A percentile compares a stretch with the other conserved stretches of the same genome.
Evolutionary conservation across 2,113 vertebrate species (phyloP).

Genomic region (Pachyramphus minor): DNA sequence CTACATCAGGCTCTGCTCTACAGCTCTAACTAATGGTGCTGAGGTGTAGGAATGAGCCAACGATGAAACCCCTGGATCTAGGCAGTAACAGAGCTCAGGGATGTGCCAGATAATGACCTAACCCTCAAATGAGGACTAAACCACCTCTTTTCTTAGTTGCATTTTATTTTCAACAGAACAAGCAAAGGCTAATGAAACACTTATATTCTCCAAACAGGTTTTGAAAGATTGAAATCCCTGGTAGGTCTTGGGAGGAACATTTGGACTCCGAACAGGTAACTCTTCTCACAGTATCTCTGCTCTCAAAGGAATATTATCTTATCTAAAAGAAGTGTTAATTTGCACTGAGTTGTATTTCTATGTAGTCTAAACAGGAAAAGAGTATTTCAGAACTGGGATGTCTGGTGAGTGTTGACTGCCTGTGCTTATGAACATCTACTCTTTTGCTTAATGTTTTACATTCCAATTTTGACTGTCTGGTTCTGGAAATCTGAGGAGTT

Average conservation of each 20-base stretch:
- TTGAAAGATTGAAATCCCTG: neutral
- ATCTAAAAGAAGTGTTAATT: constrained; percentile 29
- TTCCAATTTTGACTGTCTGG: neutral
- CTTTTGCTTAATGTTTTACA: neutral
- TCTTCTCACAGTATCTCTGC: neutral
- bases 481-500: neutral
- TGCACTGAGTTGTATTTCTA: neutral
- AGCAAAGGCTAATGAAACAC: neutral
- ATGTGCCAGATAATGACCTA: neutral
- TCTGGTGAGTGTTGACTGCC: neutral
- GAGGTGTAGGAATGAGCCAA: neutral
- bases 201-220: neutral
- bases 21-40: neutral
- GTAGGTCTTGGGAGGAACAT: neutral
- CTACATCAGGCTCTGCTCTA: neutral
- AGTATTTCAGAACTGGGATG: neutral
- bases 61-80: neutral
- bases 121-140: neutral
- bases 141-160: neutral
- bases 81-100: neutral
- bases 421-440: neutral
- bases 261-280: neutral
- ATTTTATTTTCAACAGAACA: neutral
- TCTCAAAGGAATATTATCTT: constrained; percentile 14
- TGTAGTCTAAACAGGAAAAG: constrained; percentile 37